These are phyloP conservation scores for Sinocyclocheilus rhinocerous DNA, from an alignment of 2,113 vertebrate genomes.

Conservation along the genomic window DNA sequence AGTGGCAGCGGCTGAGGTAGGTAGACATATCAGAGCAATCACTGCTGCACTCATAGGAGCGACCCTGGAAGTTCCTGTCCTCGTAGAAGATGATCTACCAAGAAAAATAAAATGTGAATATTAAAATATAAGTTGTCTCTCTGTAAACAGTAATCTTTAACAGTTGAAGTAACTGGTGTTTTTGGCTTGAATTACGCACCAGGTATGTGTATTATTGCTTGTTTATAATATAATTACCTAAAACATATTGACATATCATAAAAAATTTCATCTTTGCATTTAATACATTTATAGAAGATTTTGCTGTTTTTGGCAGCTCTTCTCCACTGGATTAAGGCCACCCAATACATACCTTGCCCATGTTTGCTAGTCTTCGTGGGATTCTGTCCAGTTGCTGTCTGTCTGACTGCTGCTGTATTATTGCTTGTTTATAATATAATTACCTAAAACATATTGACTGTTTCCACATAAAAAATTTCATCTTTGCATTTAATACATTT, in stretches of 20 bases:
- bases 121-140: not conserved
- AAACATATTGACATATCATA: not conserved
- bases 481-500: not conserved
- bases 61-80: conserved; percentile 60
- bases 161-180: not conserved
- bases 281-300: not conserved
- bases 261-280: not conserved
- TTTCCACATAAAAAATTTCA: not conserved
- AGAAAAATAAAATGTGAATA: not conserved
- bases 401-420: conserved; percentile 63
- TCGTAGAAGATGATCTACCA: conserved; percentile 67
- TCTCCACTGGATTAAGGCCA: not conserved
- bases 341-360: conserved; percentile 69
- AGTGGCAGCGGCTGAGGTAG: conserved; percentile 62
- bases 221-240: not conserved
- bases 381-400: conserved; percentile 68
- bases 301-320: not conserved
- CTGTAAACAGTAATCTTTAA: not conserved
- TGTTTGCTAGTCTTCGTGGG: conserved; percentile 69
- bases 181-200: not conserved
- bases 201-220: no score
- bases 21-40: conserved; percentile 64
- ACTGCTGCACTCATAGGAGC: conserved; percentile 58
- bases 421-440: no score
- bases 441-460: not conserved